phyloP scores from a whole-genome alignment of 2,888 invertebrate species.

The Frankliniella intonsa region DNA sequence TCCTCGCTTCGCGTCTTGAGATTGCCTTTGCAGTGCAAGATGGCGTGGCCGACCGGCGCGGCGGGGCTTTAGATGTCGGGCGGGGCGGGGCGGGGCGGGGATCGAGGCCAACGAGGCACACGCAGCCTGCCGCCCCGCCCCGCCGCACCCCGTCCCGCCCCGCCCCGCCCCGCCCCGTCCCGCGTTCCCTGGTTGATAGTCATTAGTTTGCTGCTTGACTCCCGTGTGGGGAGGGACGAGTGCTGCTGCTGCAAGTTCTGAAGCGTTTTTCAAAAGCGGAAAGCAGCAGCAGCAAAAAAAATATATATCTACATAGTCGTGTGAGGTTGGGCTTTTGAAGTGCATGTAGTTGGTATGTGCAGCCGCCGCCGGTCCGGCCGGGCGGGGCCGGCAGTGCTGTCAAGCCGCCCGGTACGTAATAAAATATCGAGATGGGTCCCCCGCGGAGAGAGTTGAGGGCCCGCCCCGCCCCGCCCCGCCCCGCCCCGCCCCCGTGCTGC shows the following conservation, averaged over 20 bases:
- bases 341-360: too few species aligned
- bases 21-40: too few species aligned
- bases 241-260: background rate
- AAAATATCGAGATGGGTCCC: conserved; percentile 15
- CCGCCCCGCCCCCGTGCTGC: background rate
- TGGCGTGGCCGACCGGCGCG: too few species aligned
- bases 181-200: background rate
- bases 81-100: too few species aligned
- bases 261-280: background rate
- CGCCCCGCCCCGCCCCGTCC: background rate
- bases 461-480: background rate
- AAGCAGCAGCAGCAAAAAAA: background rate
- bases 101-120: background rate
- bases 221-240: background rate
- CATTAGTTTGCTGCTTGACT: conserved; percentile 13
- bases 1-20: too few species aligned
- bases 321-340: too few species aligned
- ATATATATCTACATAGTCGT: background rate
- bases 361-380: too few species aligned
- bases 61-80: too few species aligned
- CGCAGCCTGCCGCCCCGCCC: background rate
- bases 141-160: background rate
- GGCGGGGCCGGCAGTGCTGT: background rate
- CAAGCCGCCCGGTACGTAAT: background rate
- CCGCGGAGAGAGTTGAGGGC: background rate